Evolutionary conservation across 2,797 vertebrate species (phyloP).

Genomic region (Microctenopoma lineatum): DNA sequence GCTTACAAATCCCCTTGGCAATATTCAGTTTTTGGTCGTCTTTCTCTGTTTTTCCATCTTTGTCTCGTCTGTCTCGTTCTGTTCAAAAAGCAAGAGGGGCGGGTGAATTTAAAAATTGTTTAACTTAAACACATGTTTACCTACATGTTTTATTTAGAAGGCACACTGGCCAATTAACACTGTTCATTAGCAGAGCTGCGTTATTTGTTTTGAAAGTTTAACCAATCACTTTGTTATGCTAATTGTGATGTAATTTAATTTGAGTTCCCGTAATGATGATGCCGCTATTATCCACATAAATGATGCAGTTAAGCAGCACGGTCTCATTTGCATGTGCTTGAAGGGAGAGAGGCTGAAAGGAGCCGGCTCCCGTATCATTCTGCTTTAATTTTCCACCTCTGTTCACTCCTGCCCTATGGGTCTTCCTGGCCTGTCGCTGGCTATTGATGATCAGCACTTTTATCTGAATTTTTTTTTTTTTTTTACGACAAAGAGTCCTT

Average conservation of each 20-base stretch:
- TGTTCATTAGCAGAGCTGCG: constrained; percentile 95
- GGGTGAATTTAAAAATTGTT: constrained; percentile 82
- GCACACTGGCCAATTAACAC: constrained; percentile 97
- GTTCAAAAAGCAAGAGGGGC: constrained; percentile 6
- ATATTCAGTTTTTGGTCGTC: constrained; percentile 77
- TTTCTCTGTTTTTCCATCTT: constrained; percentile 77
- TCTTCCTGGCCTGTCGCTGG: constrained; percentile 91
- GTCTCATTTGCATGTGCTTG: constrained; percentile 99
- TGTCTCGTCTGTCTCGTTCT: constrained; percentile 76
- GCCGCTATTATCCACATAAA: constrained; percentile 99
- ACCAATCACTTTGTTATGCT: constrained; percentile 99
- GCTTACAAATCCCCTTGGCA: constrained; percentile 96
- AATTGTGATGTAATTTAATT: constrained; percentile 99
- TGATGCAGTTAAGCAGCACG: constrained; percentile 99
- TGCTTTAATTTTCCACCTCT: constrained; percentile 98
- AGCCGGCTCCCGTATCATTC: constrained; percentile 91
- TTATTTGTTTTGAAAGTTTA: constrained; percentile 99
- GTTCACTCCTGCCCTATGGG: constrained; percentile 96
- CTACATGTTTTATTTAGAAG: constrained; percentile 97
- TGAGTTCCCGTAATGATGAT: constrained; percentile 99
- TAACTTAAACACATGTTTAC: constrained; percentile 95
- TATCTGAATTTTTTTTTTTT: constrained; percentile 87
- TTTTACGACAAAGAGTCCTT: constrained; percentile 87
- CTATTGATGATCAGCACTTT: constrained; percentile 97
- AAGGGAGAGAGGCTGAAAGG: constrained; percentile 91